Base-by-base conservation (phyloP, 2,888 invertebrate species). In the Drosophila setosimentum region DNA sequence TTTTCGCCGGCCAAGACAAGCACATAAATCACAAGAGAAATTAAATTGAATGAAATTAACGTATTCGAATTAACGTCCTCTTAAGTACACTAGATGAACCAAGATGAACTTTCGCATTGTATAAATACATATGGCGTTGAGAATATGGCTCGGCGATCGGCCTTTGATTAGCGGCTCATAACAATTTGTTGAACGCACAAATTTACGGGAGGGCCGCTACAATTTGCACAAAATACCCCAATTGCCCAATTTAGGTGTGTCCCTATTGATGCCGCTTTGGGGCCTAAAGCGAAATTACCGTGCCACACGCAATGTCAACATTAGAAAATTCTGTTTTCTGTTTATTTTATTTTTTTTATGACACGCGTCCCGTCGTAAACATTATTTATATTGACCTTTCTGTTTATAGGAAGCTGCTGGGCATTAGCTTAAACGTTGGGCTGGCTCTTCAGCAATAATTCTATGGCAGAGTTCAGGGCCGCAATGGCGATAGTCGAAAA, bases 371-470 rank as follows among this genome's bases (percentile, higher is more conserved):
- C 45, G 51, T 68, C 76, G 66, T 82, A 71, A 76, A 71, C 72
- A 76, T 87, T 79, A 84, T 75, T 83, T 72, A 67, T 72, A 87
- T 87, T 76, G 87, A 82, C 73, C 82, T 74, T 81, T 69, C 62
- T 29, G 61, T 78, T 78, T 57, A 80, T 78, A 71, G 64, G 69
- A 42, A 53, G 40, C 68, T 65, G 54, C 63, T 63, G 51, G 57
- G 60, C 79, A 87, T 83, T 87, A 74, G 66, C 68, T 62, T 49
- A 74, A 74, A 48, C 69, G 81, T 42, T 68, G 48, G 40, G 11
- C 21, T 32, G 48, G 45, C 55, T 48, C 13, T 13, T 54, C 6
- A 35, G 49, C 57, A 64, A 61, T 57, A 55, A 45, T 68, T 73
- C 54, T 57, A 58, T 59, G 58, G 54, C 59, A 68, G 78, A 83